Percentiles rank a stretch among this genome's conserved stretches.
Conservation (phyloP, 2,888 invertebrate genomes). For the Chrysolina americana region DNA sequence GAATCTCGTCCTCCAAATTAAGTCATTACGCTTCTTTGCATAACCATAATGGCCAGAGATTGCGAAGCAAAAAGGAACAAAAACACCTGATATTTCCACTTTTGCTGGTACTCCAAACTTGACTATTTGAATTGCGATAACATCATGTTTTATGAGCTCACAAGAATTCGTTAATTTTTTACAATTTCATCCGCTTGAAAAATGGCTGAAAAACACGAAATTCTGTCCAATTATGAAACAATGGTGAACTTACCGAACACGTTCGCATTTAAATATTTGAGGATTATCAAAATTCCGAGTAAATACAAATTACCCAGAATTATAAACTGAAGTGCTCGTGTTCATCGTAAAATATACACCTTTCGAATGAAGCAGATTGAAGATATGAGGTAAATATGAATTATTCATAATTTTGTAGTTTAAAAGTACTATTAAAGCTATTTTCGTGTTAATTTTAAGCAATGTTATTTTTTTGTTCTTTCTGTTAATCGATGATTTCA, state of each 20-base stretch:
- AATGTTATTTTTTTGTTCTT: neutral
- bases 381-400: slow-evolving; percentile 13
- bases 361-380: slow-evolving; percentile 21
- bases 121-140: neutral
- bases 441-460: slow-evolving; percentile 1
- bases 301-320: slow-evolving; percentile 27
- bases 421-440: slow-evolving; percentile 13
- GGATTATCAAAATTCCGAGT: slow-evolving; percentile 32
- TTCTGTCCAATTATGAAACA: slow-evolving; percentile 43
- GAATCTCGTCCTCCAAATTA: slow-evolving; percentile 27
- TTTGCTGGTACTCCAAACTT: slow-evolving; percentile 9
- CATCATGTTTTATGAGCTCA: slow-evolving; percentile 6
- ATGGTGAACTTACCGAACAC: slow-evolving; percentile 30
- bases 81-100: slow-evolving; percentile 22
- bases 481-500: neutral
- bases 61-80: slow-evolving; percentile 22
- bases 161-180: slow-evolving; percentile 11
- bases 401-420: slow-evolving; percentile 15
- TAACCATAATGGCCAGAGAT: slow-evolving; percentile 29
- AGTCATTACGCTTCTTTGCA: slow-evolving; percentile 34
- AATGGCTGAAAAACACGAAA: slow-evolving; percentile 36
- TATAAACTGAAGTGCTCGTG: slow-evolving; percentile 13
- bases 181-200: slow-evolving; percentile 34
- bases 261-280: slow-evolving; percentile 40
- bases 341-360: slow-evolving; percentile 20